Conservation (phyloP, 2,888 invertebrate species). For the Caenorhabditis sulstoni region DNA sequence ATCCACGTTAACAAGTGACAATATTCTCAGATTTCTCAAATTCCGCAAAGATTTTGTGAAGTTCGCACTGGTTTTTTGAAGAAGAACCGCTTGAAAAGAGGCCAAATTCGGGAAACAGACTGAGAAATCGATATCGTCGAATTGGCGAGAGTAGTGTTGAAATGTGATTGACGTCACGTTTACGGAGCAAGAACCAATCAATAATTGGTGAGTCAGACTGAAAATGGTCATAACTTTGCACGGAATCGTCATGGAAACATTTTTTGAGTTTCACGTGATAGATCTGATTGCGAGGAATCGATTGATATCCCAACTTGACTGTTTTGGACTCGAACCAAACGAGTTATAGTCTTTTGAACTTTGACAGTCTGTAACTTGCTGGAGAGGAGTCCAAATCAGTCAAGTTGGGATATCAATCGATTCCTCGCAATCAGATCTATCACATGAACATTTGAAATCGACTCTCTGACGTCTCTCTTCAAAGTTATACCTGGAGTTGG, state of each 20-base stretch:
- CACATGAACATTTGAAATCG: too few relatives aligned
- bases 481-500: conserved; percentile 33
- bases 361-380: too few relatives aligned
- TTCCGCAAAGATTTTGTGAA: conserved; percentile 35
- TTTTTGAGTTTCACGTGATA: background rate
- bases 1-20: conserved; percentile 68
- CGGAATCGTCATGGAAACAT: too few relatives aligned
- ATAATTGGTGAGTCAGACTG: conserved; percentile 36
- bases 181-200: conserved; percentile 48
- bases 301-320: too few relatives aligned
- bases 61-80: conserved; percentile 35
- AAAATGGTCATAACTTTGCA: too few relatives aligned
- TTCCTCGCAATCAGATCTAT: too few relatives aligned
- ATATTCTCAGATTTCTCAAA: conserved; percentile 34
- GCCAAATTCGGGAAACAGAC: conserved; percentile 43
- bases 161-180: conserved; percentile 60
- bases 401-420: too few relatives aligned
- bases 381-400: too few relatives aligned
- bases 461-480: too few relatives aligned
- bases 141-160: conserved; percentile 33
- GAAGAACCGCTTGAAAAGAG: conserved; percentile 47
- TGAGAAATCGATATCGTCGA: conserved; percentile 39
- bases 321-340: too few relatives aligned
- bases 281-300: too few relatives aligned
- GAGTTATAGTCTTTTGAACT: too few relatives aligned